phyloP scores from a whole-genome alignment of 2,797 vertebrate genomes.

The Mergus octosetaceus region DNA sequence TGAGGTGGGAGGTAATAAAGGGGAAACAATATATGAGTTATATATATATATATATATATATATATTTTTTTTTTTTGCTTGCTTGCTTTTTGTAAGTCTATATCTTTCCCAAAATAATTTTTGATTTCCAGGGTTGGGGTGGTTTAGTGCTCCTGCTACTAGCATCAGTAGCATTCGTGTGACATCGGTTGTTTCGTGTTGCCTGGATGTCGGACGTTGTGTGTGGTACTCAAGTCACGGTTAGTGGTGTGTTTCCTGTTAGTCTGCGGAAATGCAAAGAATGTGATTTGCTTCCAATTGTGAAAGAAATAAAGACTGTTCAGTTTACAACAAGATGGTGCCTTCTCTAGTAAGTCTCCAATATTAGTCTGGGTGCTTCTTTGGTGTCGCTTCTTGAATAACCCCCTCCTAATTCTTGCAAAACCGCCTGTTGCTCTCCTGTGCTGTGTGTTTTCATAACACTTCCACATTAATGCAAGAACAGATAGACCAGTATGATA shows the following conservation, averaged over 20 bases:
- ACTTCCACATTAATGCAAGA: not conserved
- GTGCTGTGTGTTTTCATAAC: not conserved
- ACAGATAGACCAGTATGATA: not conserved
- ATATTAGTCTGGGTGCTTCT: fast-evolving
- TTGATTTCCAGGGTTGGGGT: not conserved
- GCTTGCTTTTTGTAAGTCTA: not conserved
- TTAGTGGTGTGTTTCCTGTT: not conserved
- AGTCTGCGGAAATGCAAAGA: not conserved
- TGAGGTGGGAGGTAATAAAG: not conserved
- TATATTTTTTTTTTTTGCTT: not conserved
- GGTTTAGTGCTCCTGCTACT: not conserved
- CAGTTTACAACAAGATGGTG: not conserved
- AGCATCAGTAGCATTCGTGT: not conserved
- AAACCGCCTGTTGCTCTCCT: not conserved
- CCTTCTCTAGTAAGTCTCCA: not conserved
- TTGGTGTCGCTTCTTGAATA: not conserved
- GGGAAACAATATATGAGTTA: not conserved
- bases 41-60: fast-evolving
- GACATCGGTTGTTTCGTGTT: not conserved
- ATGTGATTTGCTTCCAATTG: not conserved
- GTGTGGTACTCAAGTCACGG: not conserved
- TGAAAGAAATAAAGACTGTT: not conserved
- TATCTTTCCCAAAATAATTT: not conserved
- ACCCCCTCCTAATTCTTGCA: not conserved
- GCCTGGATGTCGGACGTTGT: not conserved